Evolutionary conservation across 2,113 vertebrate species (phyloP), one percentile per base, ranked within the genome.

Genomic region (Haemorhous mexicanus): DNA sequence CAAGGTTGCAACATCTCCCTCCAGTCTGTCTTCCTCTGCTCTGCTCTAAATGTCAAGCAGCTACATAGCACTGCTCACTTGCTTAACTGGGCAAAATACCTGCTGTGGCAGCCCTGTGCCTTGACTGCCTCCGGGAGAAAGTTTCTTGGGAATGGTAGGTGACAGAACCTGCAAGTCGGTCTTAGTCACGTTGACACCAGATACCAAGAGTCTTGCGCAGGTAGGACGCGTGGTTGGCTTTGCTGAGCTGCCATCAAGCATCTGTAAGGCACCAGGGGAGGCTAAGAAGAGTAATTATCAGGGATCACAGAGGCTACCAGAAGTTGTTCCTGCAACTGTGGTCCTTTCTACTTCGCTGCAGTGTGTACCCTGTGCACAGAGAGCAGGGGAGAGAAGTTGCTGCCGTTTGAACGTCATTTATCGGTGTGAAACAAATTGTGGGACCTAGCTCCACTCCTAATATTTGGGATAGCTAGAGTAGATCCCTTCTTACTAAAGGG

Each of bases 1-100:
- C 74, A 90, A 67, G 68, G 33, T 97, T 94, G 84, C 94, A 88
- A 93, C 93, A 95, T 52, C 89, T 84, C 86, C 69, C 90, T 66
- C 37, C 47, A 24, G 70, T 75, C 87, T 44, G 17, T 66, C 89
- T 74, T 90, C 62, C 66, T 77, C 37, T 11, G 47, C 55, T 62
- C 49, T 24, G 39, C 68, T 90, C 46, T 59, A 47, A 79, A 93
- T 69, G 79, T 90, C 91, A 93, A 49, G 61, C 47, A n/a, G 61
- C 88, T 81, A 3, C 69, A 75, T 39, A 37, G 73, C 16, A 0
- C 63, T 53, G 53, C 61, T 88, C 52, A 18, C 87, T 95, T 94
- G 89, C 91, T 86, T 88, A 91, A 91, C 1, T 88, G 82, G 81
- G 79, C 24, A 41, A 62, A 89, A 85, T 91, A 85, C 58, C 53